A percentile compares a stretch with the other conserved stretches of the same genome.
These are phyloP conservation scores for Cryptocheilus praepositus DNA, from an alignment of 2,888 invertebrate species.

Conservation along the genomic window DNA sequence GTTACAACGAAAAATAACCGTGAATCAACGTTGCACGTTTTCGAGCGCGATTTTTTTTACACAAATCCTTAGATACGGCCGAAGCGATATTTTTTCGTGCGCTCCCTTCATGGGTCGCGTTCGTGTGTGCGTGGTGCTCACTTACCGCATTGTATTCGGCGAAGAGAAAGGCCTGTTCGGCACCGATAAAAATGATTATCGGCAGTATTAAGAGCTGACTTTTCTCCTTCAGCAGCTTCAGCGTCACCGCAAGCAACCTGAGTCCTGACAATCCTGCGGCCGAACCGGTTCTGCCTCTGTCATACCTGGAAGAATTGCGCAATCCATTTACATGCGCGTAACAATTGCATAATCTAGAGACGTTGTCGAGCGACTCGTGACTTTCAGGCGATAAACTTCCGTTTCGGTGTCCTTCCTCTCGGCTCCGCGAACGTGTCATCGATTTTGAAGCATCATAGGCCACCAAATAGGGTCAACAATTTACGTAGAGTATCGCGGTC, in stretches of 20 bases:
- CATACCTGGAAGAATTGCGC: conserved; percentile 75
- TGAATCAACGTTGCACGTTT: too few species aligned
- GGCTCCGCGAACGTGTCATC: conserved; percentile 12
- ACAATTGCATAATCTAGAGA: not conserved
- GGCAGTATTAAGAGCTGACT: conserved; percentile 91
- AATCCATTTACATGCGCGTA: not conserved
- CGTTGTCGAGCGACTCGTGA: not conserved
- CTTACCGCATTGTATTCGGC: conserved; percentile 88
- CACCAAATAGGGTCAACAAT: conserved; percentile 14
- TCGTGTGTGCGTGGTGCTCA: conserved; percentile 30
- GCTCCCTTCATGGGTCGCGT: not conserved
- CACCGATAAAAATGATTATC: conserved; percentile 94
- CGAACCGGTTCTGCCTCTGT: conserved; percentile 78
- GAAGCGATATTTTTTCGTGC: too few species aligned
- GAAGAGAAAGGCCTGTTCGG: conserved; percentile 94
- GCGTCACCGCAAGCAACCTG: conserved; percentile 84
- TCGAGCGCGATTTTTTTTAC: too few species aligned
- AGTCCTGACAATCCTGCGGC: conserved; percentile 81
- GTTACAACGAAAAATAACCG: too few species aligned
- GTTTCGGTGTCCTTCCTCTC: not conserved
- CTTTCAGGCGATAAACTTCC: not conserved
- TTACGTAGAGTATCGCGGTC: conserved; percentile 11
- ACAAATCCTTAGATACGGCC: too few species aligned
- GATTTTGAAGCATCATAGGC: conserved; percentile 8
- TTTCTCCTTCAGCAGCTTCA: conserved; percentile 84